A percentile compares a stretch with the other conserved stretches of the same genome.
These are phyloP conservation scores for Pteronura brasiliensis DNA, from an alignment of 2,113 vertebrate genomes.

Conservation along the genomic window DNA sequence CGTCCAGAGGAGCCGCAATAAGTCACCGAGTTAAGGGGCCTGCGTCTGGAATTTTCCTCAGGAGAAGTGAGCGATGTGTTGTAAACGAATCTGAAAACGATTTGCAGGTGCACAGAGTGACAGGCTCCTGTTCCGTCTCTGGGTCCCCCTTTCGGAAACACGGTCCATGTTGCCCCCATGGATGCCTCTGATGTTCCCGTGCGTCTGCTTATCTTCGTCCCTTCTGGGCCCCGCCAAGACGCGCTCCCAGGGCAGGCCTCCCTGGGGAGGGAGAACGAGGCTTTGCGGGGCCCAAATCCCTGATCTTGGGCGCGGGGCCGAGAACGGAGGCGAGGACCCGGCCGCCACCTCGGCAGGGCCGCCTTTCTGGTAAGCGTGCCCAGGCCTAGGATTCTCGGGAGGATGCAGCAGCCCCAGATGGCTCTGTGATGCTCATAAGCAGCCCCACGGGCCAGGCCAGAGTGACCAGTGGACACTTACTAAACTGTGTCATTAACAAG, in stretches of 20 bases:
- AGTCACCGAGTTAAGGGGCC: conserved; percentile 45
- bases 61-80: neutral
- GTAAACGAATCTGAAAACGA: accelerated
- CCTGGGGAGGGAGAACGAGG: neutral
- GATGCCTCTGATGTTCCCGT: neutral
- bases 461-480: neutral
- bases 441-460: neutral
- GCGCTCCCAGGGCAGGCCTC: neutral
- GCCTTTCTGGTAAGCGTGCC: neutral
- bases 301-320: neutral
- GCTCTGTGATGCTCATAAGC: no score
- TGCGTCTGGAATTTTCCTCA: neutral
- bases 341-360: neutral
- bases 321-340: neutral
- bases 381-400: accelerated
- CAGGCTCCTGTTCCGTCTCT: accelerated
- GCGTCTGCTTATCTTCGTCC: accelerated
- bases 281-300: neutral
- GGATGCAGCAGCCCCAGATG: neutral
- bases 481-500: neutral
- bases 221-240: neutral
- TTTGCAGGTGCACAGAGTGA: accelerated
- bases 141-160: neutral
- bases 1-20: conserved; percentile 55
- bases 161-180: accelerated